A percentile compares a stretch with the other conserved stretches of the same genome.
phyloP scores from a whole-genome alignment of 2,113 vertebrate species.

The Prunella himalayana region DNA sequence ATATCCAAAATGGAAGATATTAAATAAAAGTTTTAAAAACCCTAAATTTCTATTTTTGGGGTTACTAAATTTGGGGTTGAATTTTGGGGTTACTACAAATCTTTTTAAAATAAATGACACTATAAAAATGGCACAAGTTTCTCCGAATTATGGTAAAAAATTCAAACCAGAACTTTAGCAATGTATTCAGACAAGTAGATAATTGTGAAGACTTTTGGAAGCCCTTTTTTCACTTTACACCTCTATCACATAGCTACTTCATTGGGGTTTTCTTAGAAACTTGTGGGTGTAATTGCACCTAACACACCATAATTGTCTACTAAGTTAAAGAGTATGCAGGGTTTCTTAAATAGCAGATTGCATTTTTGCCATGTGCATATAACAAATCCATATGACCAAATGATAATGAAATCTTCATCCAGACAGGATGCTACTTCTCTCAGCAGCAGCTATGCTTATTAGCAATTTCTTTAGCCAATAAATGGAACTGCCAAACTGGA shows the following conservation, averaged over 20 bases:
- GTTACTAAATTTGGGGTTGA: no score
- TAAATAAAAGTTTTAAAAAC: not conserved
- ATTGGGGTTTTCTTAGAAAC: conserved; percentile 39
- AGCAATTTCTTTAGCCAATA: not conserved
- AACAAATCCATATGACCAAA: not conserved
- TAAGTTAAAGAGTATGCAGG: conserved; percentile 44
- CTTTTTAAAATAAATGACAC: not conserved
- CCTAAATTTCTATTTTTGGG: no score
- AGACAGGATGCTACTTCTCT: not conserved
- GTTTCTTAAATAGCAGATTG: conserved; percentile 49
- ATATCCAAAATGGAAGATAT: not conserved
- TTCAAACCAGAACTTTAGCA: not conserved
- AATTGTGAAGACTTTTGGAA: conserved; percentile 2
- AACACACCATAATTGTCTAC: conserved; percentile 42
- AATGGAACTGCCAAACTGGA: not conserved
- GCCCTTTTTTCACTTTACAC: conserved; percentile 3
- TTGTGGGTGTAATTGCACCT: not conserved
- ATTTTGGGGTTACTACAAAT: not conserved
- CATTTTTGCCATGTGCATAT: not conserved
- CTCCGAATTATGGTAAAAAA: not conserved
- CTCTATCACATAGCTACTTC: not conserved
- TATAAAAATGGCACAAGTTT: not conserved
- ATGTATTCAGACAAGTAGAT: not conserved
- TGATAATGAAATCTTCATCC: not conserved
- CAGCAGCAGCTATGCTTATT: not conserved